These are phyloP conservation scores for Drosophila hamatofila DNA, from an alignment of 2,888 invertebrate species.

Conservation along the genomic window DNA sequence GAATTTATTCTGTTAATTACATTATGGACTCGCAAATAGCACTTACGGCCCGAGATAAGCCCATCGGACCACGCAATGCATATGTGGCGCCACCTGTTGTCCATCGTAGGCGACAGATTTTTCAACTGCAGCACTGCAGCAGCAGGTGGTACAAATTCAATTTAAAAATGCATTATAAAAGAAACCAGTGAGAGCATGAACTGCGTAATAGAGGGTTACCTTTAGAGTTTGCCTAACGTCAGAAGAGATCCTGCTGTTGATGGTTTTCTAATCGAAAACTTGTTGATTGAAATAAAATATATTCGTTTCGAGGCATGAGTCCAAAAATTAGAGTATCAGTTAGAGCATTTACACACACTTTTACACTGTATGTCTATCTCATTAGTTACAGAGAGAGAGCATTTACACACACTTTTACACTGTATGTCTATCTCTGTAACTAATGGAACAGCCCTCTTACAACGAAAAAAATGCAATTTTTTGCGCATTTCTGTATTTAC, in stretches of 20 bases:
- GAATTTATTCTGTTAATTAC: conserved; percentile 62
- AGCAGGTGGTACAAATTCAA: conserved; percentile 70
- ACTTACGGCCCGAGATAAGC: conserved; percentile 53
- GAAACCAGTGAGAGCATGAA: conserved; percentile 13
- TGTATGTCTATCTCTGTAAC: conserved; percentile 17
- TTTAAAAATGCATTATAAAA: conserved; percentile 65
- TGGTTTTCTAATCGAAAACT: neutral
- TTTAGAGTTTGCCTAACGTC: neutral
- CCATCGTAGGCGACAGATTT: conserved; percentile 1
- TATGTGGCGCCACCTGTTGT: conserved; percentile 69
- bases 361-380: neutral
- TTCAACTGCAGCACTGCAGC: conserved; percentile 35
- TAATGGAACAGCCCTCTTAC: conserved; percentile 32
- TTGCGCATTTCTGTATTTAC: conserved; percentile 43
- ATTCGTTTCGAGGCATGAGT: neutral
- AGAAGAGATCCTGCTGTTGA: accelerated
- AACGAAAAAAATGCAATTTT: conserved; percentile 25
- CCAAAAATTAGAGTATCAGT: neutral
- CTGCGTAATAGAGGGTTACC: conserved; percentile 22
- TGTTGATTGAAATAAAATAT: neutral
- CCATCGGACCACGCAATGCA: conserved; percentile 5
- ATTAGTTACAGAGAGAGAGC: no score
- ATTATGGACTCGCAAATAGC: conserved; percentile 51
- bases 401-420: no score
- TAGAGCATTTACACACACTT: neutral